Percentiles rank a stretch among this genome's conserved stretches.
These are phyloP conservation scores for Addax nasomaculatus DNA, from an alignment of 2,113 vertebrate genomes.

Conservation along the genomic window DNA sequence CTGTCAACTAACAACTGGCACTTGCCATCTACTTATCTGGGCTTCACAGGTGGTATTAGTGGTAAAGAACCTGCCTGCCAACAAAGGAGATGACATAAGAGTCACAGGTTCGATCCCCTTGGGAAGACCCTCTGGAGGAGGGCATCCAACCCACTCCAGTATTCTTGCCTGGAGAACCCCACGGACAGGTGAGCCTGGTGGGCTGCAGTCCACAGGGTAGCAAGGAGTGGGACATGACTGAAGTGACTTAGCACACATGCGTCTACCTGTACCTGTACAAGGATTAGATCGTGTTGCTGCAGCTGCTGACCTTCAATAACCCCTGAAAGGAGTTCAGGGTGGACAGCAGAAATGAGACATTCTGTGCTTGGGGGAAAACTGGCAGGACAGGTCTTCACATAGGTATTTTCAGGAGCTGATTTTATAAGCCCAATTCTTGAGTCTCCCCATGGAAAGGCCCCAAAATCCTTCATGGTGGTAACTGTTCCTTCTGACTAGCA, in stretches of 20 bases:
- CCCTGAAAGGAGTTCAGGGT: background rate
- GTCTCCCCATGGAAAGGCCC: background rate
- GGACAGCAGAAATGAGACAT: background rate
- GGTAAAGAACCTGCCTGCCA: background rate
- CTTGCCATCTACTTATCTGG: background rate
- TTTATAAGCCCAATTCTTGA: background rate
- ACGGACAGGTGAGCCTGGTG: background rate
- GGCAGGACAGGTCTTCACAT: background rate
- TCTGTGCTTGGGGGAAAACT: background rate
- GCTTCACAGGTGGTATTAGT: background rate
- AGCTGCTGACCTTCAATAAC: background rate
- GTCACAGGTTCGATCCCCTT: background rate
- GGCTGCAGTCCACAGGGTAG: background rate
- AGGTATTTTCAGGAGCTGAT: background rate
- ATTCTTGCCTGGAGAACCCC: background rate
- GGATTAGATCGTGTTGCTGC: background rate
- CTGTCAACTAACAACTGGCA: background rate
- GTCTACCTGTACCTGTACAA: background rate
- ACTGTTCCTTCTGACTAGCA: background rate
- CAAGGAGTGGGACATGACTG: background rate
- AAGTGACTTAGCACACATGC: background rate
- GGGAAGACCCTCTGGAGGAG: background rate
- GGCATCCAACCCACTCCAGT: background rate
- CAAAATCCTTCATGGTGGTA: background rate
- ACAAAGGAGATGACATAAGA: background rate